Conservation (phyloP, 2,113 vertebrate species). For the Aldabrachelys gigantea region DNA sequence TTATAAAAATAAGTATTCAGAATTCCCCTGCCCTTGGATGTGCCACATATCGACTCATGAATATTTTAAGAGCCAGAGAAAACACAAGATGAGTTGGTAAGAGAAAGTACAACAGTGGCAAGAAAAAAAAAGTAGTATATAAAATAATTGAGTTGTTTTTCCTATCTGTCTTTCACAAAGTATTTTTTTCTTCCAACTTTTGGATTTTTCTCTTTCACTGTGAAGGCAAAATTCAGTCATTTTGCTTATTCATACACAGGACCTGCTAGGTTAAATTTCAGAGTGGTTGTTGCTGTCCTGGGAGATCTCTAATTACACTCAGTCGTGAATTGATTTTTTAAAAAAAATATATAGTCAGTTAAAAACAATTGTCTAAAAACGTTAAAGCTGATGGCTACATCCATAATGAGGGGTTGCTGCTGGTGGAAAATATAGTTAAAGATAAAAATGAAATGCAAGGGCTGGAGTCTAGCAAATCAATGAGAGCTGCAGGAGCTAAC, state of each 20-base stretch:
- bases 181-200: conserved; percentile 4
- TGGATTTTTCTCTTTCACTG: neutral
- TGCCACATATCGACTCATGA: neutral
- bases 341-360: neutral
- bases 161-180: conserved; percentile 9
- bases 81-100: neutral
- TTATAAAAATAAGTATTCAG: neutral
- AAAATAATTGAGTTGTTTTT: neutral
- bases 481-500: neutral
- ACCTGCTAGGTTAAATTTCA: conserved; percentile 12
- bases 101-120: neutral
- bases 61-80: conserved; percentile 15
- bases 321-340: neutral
- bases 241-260: neutral
- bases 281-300: neutral
- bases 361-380: neutral
- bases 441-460: neutral
- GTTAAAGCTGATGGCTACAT: neutral
- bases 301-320: neutral
- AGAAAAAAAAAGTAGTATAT: neutral
- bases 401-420: neutral
- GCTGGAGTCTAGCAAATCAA: neutral
- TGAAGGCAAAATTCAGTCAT: neutral
- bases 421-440: neutral
- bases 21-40: neutral